Base-by-base conservation (phyloP, 1,140 invertebrate genomes). In the Chionoecetes opilio region DNA sequence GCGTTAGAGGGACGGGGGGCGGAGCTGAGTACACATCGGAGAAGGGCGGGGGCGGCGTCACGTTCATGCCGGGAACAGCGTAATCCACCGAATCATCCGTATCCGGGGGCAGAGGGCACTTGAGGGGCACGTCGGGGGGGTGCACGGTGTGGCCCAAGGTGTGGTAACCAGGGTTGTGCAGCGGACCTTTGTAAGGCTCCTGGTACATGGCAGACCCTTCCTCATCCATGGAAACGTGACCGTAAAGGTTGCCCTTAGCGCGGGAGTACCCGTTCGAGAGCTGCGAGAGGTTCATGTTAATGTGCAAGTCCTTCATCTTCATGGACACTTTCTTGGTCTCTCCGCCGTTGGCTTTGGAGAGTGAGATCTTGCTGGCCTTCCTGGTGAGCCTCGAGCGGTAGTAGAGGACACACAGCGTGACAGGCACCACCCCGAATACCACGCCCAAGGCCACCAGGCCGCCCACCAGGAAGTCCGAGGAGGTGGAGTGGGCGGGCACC, bases 21-120 rank as follows among this genome's bases (percentile, higher is more conserved):
- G 96, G 96, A 0, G 96, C 96, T 0, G 96, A 94, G 29, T 95
- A 96, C 9, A 91, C 95, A 0, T 98, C 98, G 37, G 98, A 98
- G 63, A 98, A 98, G 85, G 98, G 98, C 93, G 98, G 97, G 91
- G 98, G 98, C 0, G 98, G 98, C 90, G 92, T 95, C 86, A 95
- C 53, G 31, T 94, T 94, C 46, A 92, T 35, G n/a, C 82, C 93
- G 14, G 95, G 95, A 8, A 94, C 88, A 14, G 95, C 95, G 75
- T 96, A 96, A 37, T 96, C 95, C 35, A 85, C 96, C 14, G 96
- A 96, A 92, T 96, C 96, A 82, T 92, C 96, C 29, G 93, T 96
- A 91, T 93, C 96, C 14, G 89, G 82, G 63, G 95, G 95, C 96
- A 97, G 97, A 88, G 88, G 35, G 63, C 94, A 92, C 37, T 97